These are phyloP conservation scores for Anthonomus grandis DNA, from an alignment of 1,140 invertebrate species.

Conservation along the genomic window DNA sequence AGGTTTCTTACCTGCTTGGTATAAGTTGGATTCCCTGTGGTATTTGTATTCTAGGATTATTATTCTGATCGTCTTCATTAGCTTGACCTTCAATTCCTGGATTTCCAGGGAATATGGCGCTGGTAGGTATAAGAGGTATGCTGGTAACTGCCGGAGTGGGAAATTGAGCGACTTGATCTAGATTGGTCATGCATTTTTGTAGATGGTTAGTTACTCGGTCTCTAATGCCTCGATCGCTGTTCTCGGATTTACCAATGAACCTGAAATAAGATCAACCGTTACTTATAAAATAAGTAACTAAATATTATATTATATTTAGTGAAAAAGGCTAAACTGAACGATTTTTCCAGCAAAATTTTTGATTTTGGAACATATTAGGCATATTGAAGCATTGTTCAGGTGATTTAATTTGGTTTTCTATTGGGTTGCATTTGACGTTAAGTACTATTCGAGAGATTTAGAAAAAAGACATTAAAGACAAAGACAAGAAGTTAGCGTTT, in stretches of 20 bases:
- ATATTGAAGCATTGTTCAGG: too few species aligned
- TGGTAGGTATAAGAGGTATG: constrained; percentile 24
- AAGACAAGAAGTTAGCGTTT: too few species aligned
- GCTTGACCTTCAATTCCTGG: constrained; percentile 14
- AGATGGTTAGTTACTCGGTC: constrained; percentile 70
- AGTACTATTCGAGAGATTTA: too few species aligned
- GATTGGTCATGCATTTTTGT: constrained; percentile 47
- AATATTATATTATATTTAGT: too few species aligned
- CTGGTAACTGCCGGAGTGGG: constrained; percentile 31
- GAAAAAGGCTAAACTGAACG: too few species aligned
- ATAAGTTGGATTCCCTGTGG: constrained; percentile 60
- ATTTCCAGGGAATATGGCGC: constrained; percentile 17
- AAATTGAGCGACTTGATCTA: constrained; percentile 42
- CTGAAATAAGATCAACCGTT: constrained; percentile 11
- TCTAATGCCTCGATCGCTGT: constrained; percentile 64
- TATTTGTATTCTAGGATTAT: constrained; percentile 40
- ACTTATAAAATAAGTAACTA: too few species aligned
- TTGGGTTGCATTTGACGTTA: too few species aligned
- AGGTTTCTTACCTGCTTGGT: constrained; percentile 54
- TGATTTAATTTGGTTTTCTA: too few species aligned
- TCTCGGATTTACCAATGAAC: constrained; percentile 52
- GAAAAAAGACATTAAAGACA: too few species aligned
- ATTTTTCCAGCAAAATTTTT: too few species aligned
- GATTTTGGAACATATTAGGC: too few species aligned
- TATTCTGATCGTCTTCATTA: constrained; percentile 37